These are phyloP conservation scores for Sturmia bella DNA, from an alignment of 2,888 invertebrate genomes.

Conservation along the genomic window DNA sequence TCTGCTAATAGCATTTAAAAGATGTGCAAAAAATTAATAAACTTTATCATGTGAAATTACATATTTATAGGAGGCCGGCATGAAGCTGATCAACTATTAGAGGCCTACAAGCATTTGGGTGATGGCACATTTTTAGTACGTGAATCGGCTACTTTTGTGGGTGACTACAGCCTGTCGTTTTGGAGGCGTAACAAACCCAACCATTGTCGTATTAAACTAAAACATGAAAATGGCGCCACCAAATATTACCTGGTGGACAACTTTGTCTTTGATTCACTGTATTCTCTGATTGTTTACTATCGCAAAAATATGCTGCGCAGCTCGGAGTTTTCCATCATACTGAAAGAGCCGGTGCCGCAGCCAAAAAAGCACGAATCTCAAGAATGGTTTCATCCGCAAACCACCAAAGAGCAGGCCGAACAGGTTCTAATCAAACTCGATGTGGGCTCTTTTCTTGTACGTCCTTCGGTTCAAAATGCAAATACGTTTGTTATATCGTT, in stretches of 20 bases:
- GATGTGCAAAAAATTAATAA: too few species aligned
- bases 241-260: conserved; percentile 95
- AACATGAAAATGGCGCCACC: conserved; percentile 92
- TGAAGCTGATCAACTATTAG: conserved; percentile 87
- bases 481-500: conserved; percentile 97
- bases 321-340: conserved; percentile 92
- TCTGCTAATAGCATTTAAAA: too few species aligned
- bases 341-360: conserved; percentile 96
- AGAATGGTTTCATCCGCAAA: conserved; percentile 94
- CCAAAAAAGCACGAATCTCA: conserved; percentile 96
- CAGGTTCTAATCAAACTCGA: conserved; percentile 91
- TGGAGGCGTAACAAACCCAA: conserved; percentile 94
- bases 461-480: conserved; percentile 93
- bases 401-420: conserved; percentile 92
- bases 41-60: too few species aligned
- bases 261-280: conserved; percentile 94
- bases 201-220: conserved; percentile 94
- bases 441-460: conserved; percentile 97
- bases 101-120: conserved; percentile 90
- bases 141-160: conserved; percentile 97
- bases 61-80: conserved; percentile 84
- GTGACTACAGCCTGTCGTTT: conserved; percentile 97
- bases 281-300: conserved; percentile 95
- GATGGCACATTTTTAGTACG: conserved; percentile 96
- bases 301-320: conserved; percentile 92